Evolutionary conservation across 2,888 invertebrate genomes (phyloP), one percentile per base, ranked within the genome.

Genomic region (Dasypolia templi): DNA sequence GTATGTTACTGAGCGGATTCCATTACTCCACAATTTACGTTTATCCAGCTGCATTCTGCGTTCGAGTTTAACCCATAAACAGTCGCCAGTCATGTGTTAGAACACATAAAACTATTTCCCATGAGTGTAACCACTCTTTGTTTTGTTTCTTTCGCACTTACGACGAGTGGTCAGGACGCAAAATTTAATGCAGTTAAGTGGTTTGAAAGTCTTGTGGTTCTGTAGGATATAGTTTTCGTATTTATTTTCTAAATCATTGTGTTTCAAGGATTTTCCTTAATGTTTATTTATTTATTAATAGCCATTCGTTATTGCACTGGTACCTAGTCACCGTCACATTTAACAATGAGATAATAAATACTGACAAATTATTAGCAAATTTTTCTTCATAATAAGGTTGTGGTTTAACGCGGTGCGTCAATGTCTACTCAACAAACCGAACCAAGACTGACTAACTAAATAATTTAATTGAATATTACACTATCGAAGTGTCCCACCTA

Each of bases 91-190:
- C 88, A 88, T 89, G 84, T 88, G 91, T 89, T 87, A 73, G 81
- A 84, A 82, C 79, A 81, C 83, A 87, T 89, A 91, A 90, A 90
- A 88, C 85, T 44, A 84, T 84, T 91, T 90, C 91, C 87, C 91
- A 89, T 89, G 89, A 82, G 81, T 73, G 39, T 61, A 44, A 74
- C 64, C 71, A 84, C 72, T 66, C 32, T 63, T 51, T 76, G 63
- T 68, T 64, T 53, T 77, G 62, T 85, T 75, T 65, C 76, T 72
- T 53, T 84, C 64, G 12, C 78, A 73, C 80, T 78, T 73, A 65
- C 55, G 1, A 59, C 12, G 66, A 71, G 59, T 22, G 59, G 64
- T 14, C 80, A 61, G 46, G 71, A 75, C 51, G 72, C 29, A 71
- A 68, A 49, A 72, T 72, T 72, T 68, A 75, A 81, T 79, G 64